Conservation (phyloP, 2,113 vertebrate species). For the Coptodon bakossiorum region DNA sequence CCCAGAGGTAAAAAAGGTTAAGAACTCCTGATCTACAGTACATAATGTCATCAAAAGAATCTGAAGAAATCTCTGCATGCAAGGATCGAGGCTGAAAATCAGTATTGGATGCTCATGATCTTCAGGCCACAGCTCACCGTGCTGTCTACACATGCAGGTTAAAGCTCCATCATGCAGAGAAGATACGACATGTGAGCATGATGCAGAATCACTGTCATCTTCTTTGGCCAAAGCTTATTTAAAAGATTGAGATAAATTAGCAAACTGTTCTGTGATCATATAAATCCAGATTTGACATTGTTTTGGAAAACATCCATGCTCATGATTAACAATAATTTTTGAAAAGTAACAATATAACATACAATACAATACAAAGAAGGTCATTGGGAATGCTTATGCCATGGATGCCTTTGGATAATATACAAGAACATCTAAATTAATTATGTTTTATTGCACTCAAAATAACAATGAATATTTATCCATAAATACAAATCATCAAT, state of each 20-base stretch:
- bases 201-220: neutral
- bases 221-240: neutral
- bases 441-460: neutral
- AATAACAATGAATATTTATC: neutral
- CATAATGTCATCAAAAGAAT: neutral
- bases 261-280: neutral
- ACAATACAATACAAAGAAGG: neutral
- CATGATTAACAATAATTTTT: neutral
- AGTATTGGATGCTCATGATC: neutral
- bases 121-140: neutral
- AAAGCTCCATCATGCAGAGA: neutral
- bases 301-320: neutral
- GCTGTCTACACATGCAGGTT: neutral
- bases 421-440: neutral
- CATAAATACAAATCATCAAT: neutral
- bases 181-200: neutral
- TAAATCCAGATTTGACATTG: neutral
- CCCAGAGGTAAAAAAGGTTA: neutral
- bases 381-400: neutral
- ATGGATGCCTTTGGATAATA: neutral
- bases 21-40: neutral
- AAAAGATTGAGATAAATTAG: neutral
- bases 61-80: neutral
- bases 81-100: neutral
- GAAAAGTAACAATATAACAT: neutral